Conservation (phyloP, 2,797 vertebrate genomes). For the Arremon aurantiirostris region DNA sequence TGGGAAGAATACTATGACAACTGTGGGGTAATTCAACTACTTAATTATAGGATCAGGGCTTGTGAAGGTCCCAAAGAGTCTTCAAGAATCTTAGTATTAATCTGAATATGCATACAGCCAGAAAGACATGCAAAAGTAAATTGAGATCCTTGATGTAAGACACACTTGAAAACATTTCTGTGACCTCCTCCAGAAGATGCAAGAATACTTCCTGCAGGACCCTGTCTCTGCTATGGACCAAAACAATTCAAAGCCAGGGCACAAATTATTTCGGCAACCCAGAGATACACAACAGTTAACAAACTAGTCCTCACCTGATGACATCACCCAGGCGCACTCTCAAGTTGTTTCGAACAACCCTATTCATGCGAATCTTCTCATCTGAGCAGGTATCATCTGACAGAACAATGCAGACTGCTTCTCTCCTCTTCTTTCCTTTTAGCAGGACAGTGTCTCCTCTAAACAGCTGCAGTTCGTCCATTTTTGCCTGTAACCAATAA, state of each 20-base stretch:
- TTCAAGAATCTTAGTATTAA: background rate
- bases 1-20: background rate
- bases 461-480: conserved; percentile 98
- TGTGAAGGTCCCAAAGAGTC: background rate
- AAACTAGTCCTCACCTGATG: conserved; percentile 83
- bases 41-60: background rate
- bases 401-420: conserved; percentile 97
- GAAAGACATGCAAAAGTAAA: background rate
- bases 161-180: background rate
- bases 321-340: conserved; percentile 95
- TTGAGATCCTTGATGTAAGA: background rate
- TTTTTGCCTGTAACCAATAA: conserved; percentile 84
- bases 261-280: background rate
- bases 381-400: conserved; percentile 98
- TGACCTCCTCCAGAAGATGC: background rate
- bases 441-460: conserved; percentile 98
- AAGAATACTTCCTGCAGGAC: background rate
- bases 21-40: background rate
- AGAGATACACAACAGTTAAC: background rate
- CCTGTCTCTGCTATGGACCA: background rate
- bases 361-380: conserved; percentile 99
- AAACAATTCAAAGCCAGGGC: background rate
- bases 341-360: conserved; percentile 97
- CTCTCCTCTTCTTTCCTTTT: conserved; percentile 97
- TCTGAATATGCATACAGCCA: background rate